Evolutionary conservation across 2,797 vertebrate species (phyloP).

Genomic region (Spizella passerina): DNA sequence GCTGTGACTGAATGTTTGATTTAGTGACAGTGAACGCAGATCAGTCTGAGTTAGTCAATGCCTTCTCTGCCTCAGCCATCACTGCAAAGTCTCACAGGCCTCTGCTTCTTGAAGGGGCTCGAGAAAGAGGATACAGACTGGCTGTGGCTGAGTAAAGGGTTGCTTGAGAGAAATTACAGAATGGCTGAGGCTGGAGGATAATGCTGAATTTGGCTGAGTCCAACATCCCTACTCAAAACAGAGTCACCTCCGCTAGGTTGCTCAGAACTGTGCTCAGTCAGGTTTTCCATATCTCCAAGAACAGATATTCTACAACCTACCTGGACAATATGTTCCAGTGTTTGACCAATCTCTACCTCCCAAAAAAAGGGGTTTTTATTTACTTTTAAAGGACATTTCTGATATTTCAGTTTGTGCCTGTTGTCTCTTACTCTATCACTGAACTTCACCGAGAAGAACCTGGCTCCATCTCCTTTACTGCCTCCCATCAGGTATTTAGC

Average conservation of each 20-base stretch:
- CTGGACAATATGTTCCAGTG: neutral
- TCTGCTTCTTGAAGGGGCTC: neutral
- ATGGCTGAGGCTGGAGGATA: neutral
- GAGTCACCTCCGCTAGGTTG: too few relatives aligned
- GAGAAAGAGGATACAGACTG: neutral
- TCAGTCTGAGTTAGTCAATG: neutral
- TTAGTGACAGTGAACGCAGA: neutral
- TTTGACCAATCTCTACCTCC: accelerated
- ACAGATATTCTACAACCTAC: neutral
- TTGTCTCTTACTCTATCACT: neutral
- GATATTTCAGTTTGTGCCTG: neutral
- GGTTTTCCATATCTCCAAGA: neutral
- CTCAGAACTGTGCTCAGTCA: neutral
- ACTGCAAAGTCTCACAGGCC: neutral
- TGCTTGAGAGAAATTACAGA: neutral
- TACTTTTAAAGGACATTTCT: neutral
- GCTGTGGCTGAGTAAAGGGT: neutral
- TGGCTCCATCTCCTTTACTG: neutral
- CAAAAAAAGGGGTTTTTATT: neutral
- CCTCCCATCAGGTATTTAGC: neutral
- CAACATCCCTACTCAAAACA: neutral
- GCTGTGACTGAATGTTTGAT: neutral
- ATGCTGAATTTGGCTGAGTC: neutral
- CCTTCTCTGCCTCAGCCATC: neutral
- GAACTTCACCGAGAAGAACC: accelerated